A percentile compares a stretch with the other conserved stretches of the same genome.
Evolutionary conservation across 2,113 vertebrate genomes (phyloP).

Genomic region (Corydoras sp.): DNA sequence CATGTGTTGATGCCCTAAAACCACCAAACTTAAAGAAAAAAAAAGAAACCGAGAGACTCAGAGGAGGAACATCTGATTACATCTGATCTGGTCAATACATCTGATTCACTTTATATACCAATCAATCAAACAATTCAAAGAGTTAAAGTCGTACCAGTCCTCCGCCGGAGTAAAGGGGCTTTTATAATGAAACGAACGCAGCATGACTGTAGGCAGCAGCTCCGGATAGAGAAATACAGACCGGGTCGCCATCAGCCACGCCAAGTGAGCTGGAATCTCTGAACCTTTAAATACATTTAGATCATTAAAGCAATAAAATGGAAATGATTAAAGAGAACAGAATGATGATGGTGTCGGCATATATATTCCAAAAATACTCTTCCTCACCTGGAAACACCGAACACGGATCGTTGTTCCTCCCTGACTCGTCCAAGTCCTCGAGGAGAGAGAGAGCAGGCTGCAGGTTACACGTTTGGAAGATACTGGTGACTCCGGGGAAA

Average conservation of each 20-base stretch:
- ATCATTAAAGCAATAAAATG: neutral
- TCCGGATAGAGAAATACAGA: constrained; percentile 86
- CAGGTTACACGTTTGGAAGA: constrained; percentile 81
- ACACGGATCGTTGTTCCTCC: constrained; percentile 6
- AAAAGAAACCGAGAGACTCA: neutral
- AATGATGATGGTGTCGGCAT: neutral
- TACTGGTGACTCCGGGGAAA: constrained; percentile 63
- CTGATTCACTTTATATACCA: neutral
- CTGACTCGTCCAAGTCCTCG: constrained; percentile 63
- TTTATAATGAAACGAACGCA: constrained; percentile 73
- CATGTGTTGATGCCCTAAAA: constrained; percentile 85
- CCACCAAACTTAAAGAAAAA: constrained; percentile 69
- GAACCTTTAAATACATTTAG: constrained; percentile 45
- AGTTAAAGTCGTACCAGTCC: constrained; percentile 72
- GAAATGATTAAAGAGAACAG: neutral
- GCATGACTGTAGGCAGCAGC: constrained; percentile 74
- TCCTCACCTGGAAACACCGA: constrained; percentile 34
- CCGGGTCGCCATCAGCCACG: constrained; percentile 83
- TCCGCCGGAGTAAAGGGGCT: constrained; percentile 81
- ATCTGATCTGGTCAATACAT: too few relatives aligned
- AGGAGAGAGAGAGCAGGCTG: constrained; percentile 73
- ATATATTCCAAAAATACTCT: too few relatives aligned
- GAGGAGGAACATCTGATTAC: too few relatives aligned
- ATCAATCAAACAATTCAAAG: neutral
- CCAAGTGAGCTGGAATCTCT: constrained; percentile 74